phyloP scores from a whole-genome alignment of 2,797 vertebrate genomes.

The Clarias fuscus region DNA sequence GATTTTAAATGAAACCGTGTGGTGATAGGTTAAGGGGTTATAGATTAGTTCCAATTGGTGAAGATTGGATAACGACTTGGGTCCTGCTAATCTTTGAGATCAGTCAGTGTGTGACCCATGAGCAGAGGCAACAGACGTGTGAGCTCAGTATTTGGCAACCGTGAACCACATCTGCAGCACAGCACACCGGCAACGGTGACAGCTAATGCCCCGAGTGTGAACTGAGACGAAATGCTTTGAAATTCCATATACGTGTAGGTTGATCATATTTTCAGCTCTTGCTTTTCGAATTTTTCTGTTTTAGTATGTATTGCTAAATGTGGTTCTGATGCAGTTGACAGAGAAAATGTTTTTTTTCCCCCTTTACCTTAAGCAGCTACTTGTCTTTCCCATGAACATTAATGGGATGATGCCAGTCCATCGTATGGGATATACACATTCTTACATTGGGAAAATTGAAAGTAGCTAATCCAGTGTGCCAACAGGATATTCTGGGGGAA shows the following conservation, averaged over 20 bases:
- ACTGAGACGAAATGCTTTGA: conserved; percentile 22
- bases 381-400: neutral
- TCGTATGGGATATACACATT: neutral
- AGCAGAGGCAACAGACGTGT: conserved; percentile 11
- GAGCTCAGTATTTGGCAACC: conserved; percentile 42
- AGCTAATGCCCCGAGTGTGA: conserved; percentile 30
- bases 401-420: neutral
- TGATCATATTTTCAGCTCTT: neutral
- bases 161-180: conserved; percentile 47
- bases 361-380: neutral
- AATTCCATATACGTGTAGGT: conserved; percentile 11
- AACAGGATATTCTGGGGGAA: neutral
- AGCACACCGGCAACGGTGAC: conserved; percentile 21
- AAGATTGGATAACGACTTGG: conserved; percentile 46
- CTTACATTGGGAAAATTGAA: neutral
- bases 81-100: conserved; percentile 47
- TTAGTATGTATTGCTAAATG: neutral
- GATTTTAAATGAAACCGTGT: conserved; percentile 33
- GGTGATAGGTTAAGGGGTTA: conserved; percentile 32
- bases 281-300: neutral
- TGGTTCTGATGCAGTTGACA: neutral
- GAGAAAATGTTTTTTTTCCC: neutral
- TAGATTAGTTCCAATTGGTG: conserved; percentile 42
- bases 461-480: neutral
- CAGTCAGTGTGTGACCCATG: conserved; percentile 37